These are phyloP conservation scores for Sphenopsis melanotis DNA, from an alignment of 2,797 vertebrate species.

Conservation along the genomic window DNA sequence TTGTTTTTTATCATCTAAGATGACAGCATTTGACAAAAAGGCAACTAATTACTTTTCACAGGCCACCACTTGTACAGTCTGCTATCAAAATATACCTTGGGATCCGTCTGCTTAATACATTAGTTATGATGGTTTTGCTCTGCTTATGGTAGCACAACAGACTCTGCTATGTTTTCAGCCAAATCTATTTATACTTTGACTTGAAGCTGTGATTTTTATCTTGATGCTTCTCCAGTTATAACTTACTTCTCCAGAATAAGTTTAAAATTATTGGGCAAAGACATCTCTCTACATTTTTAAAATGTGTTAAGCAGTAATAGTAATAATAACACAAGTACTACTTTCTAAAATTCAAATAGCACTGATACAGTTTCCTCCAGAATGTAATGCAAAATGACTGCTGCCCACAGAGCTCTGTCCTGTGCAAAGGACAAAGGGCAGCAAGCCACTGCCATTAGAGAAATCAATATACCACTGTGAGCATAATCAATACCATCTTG, in stretches of 20 bases:
- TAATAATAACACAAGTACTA: neutral
- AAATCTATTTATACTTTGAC: conserved; percentile 40
- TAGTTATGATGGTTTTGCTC: conserved; percentile 36
- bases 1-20: neutral
- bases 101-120: conserved; percentile 18
- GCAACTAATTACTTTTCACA: neutral
- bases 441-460: neutral
- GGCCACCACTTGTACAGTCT: neutral
- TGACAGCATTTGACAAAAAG: neutral
- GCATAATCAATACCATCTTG: neutral
- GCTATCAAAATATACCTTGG: conserved; percentile 10
- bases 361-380: neutral
- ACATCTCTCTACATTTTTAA: neutral
- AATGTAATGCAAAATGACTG: neutral
- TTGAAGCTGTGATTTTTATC: conserved; percentile 54
- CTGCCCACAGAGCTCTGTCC: neutral
- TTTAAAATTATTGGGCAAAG: neutral
- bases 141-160: conserved; percentile 34
- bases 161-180: conserved; percentile 33
- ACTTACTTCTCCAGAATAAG: neutral
- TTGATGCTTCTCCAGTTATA: neutral
- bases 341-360: neutral
- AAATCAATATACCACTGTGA: neutral
- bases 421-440: neutral
- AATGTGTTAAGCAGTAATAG: neutral